Evolutionary conservation across 2,888 invertebrate genomes (phyloP), one percentile per base, ranked within the genome.

Genomic region (Bedellia somnulentella): DNA sequence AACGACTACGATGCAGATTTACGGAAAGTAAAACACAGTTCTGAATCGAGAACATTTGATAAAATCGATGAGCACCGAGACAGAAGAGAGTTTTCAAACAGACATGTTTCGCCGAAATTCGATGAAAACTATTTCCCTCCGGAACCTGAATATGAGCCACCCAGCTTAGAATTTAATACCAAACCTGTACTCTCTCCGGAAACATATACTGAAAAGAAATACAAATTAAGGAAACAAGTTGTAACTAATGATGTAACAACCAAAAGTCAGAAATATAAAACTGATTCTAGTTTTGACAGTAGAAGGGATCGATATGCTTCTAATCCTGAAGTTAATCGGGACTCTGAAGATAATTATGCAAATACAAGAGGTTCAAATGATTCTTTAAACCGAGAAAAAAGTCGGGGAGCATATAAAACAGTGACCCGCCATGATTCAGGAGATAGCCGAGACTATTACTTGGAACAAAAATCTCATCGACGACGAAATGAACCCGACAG

Each of bases 121-220:
- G 5, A 6, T 5, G 18, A 18, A 6, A 18, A 18, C 18, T 18
- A 18, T 9, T 73, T 76, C 44, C 64, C 80, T 42, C 63, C 76
- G 14, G 57, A 78, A 46, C 59, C 77, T 10, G 81, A 81, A 42
- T 79, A 77, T 38, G 85, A 85, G 47, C 85, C 85, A 17, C 84
- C 83, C 40, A 85, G 84, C 44, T 68, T 85, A 30, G 85, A 86
- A 45, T 83, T 67, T 77, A 82, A 56, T 25, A 47, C 52, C 15
- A 76, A 80, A 30, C 82, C 80, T 36, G 79, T 82, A 37, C 76
- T 81, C 4, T 80, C 82, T 10, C 83, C 82, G 2, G 81, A 84
- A 42, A 78, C 80, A 41, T 67, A 78, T 39, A 78, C 78, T 42
- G 73, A 71, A 34, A 73, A 76, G 37, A 76, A 76, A 46, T 75